phyloP scores from a whole-genome alignment of 1,140 invertebrate species.

The Lepidurus arcticus region DNA sequence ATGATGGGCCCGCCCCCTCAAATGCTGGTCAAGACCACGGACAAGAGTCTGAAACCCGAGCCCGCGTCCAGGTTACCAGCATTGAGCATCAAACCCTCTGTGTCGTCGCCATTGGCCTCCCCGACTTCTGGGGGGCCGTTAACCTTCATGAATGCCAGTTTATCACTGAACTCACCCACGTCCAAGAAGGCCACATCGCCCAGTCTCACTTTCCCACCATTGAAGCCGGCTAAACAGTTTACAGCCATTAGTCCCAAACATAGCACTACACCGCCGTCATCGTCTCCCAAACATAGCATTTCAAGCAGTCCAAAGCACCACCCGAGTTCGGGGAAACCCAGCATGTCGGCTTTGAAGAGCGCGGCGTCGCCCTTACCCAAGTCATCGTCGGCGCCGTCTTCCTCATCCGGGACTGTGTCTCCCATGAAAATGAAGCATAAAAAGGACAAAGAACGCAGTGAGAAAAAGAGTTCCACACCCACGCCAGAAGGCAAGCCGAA shows the following conservation, averaged over 20 bases:
- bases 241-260: constrained; percentile 24
- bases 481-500: constrained; percentile 27
- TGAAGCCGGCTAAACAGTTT: neutral
- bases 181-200: constrained; percentile 13
- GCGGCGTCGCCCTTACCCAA: constrained; percentile 53
- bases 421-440: constrained; percentile 37
- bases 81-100: neutral
- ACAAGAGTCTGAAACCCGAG: neutral
- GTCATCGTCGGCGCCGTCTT: constrained; percentile 68
- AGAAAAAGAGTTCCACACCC: constrained; percentile 27
- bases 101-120: neutral
- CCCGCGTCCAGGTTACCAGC: constrained; percentile 2
- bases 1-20: constrained; percentile 68
- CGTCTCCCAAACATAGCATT: constrained; percentile 40
- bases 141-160: neutral
- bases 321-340: constrained; percentile 70
- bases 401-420: constrained; percentile 42
- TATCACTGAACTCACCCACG: neutral
- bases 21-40: constrained; percentile 16
- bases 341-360: constrained; percentile 54
- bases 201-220: neutral
- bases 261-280: constrained; percentile 40
- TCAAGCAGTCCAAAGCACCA: constrained; percentile 39
- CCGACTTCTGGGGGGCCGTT: neutral
- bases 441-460: constrained; percentile 33